Evolutionary conservation across 2,113 vertebrate species (phyloP).

Genomic region (Istiophorus platypterus): DNA sequence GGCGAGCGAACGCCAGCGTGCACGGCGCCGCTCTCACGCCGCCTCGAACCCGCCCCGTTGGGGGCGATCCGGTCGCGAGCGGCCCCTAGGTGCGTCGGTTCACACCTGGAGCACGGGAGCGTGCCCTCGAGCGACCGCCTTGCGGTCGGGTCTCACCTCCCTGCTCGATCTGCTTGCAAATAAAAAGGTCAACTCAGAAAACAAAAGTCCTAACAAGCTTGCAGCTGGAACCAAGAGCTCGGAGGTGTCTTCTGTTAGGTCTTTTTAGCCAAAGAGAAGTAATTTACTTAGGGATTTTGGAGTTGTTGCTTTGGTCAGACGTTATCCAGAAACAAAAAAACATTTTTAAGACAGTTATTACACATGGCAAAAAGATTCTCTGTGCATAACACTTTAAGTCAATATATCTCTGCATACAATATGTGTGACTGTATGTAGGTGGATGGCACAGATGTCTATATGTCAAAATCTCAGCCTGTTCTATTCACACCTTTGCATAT

Average conservation of each 20-base stretch:
- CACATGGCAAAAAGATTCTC: background rate
- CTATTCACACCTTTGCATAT: constrained; percentile 42
- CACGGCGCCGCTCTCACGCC: no score
- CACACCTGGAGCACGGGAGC: no score
- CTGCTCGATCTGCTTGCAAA: no score
- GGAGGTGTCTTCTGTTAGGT: background rate
- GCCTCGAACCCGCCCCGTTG: no score
- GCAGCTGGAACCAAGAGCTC: background rate
- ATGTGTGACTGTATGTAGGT: background rate
- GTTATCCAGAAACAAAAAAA: background rate
- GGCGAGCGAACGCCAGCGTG: no score
- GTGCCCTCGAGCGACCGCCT: no score
- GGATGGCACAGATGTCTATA: background rate
- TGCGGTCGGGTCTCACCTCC: no score
- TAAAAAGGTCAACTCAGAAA: no score
- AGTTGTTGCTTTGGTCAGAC: background rate
- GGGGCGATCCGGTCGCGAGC: no score
- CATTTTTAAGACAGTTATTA: background rate
- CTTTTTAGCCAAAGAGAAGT: background rate
- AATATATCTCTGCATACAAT: background rate
- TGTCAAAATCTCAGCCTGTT: constrained; percentile 16
- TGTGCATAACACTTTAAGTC: background rate
- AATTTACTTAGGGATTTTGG: background rate
- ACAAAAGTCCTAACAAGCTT: constrained; percentile 12
- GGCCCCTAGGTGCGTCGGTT: no score